Evolutionary conservation across 2,113 vertebrate species (phyloP), one percentile per base, ranked within the genome.

Genomic region (Aldabrachelys gigantea): DNA sequence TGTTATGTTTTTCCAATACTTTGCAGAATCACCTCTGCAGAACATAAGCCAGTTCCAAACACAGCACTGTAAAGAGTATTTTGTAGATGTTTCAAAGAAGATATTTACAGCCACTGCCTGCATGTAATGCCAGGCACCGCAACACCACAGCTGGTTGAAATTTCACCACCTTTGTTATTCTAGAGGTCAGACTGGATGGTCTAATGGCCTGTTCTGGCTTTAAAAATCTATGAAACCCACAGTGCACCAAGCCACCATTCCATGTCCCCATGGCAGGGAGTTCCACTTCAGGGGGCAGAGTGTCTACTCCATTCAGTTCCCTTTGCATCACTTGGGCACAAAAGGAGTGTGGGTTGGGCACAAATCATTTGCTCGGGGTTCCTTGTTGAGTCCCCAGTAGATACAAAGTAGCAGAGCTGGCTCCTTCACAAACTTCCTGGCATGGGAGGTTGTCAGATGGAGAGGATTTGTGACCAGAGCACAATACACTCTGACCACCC

Each of bases 231-330:
- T 29, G 59, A 80, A 22, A 62, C 59, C 62, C 2, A 6, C 31
- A 65, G 25, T 81, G 80, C 41, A 35, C 29, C 29, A 56, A 65
- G 53, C 35, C 72, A 5, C 56, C 44, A 19, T 19, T 27, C 38
- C 53, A 1, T 0, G 1, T 41, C 49, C 38, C 53, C 47, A 5
- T 14, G 54, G n/a, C 44, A 72, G 38, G 65, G 16, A 3, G 5
- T 25, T 69, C 22, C 17, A 22, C 35, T 82, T 82, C 0, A 5
- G 80, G 44, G 44, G 13, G 17, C 13, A 31, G 38, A 19, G 78
- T 83, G 87, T 13, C 80, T 79, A 79, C 4, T 5, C 19, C 29
- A 31, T 62, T 62, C 59, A 35, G 5, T 62, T 62, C 59, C 3
- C 27, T 41, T 19, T 75, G 35, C 65, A 72, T 19, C 16, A 21